Percentiles rank a stretch among this genome's conserved stretches.
These are phyloP conservation scores for Koerneria pararmatus DNA, from an alignment of 2,888 invertebrate genomes.

Conservation along the genomic window DNA sequence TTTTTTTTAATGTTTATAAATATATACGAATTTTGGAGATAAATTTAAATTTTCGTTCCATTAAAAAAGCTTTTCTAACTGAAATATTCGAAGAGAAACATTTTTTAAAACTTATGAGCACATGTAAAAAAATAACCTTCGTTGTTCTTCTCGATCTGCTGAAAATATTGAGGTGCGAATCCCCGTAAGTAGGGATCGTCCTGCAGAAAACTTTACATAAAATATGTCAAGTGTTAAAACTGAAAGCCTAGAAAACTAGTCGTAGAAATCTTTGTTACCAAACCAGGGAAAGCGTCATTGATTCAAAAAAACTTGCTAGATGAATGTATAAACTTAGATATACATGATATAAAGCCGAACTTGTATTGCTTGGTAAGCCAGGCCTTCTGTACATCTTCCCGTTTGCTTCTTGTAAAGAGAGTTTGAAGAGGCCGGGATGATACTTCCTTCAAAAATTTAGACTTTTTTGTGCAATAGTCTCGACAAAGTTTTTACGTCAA, in stretches of 20 bases:
- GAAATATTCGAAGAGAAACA: too few relatives aligned
- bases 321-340: too few relatives aligned
- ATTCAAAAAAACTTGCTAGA: slow-evolving; percentile 22
- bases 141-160: slow-evolving; percentile 62
- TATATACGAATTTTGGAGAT: too few relatives aligned
- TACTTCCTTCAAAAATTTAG: slow-evolving; percentile 36
- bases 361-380: slow-evolving; percentile 60
- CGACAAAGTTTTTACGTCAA: too few relatives aligned
- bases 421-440: slow-evolving; percentile 58
- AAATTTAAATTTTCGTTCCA: too few relatives aligned
- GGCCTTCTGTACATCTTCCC: slow-evolving; percentile 62
- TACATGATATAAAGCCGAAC: neutral
- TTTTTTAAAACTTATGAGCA: too few relatives aligned
- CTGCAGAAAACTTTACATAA: slow-evolving; percentile 7
- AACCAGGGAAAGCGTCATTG: neutral
- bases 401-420: slow-evolving; percentile 60
- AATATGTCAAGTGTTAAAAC: neutral
- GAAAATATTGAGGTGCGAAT: slow-evolving; percentile 62
- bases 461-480: slow-evolving; percentile 15
- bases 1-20: too few relatives aligned
- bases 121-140: too few relatives aligned
- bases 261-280: slow-evolving; percentile 25
- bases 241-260: slow-evolving; percentile 33
- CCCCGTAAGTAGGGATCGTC: slow-evolving; percentile 44
- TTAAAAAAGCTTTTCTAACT: too few relatives aligned